These are phyloP conservation scores for Zhuqinia jingwanae DNA, from an alignment of 2,888 invertebrate genomes.

Conservation along the genomic window DNA sequence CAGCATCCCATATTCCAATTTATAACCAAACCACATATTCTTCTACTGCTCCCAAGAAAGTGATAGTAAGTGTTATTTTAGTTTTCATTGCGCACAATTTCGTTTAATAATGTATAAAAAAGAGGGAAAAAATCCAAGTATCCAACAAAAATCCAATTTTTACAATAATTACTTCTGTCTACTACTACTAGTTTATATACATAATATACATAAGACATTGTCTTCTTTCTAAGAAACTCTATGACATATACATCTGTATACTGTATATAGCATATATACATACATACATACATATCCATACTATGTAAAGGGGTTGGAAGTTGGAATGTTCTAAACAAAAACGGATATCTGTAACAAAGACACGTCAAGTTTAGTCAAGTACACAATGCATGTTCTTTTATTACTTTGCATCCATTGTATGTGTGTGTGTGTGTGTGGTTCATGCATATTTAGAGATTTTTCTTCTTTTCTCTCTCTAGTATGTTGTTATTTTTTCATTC, in stretches of 20 bases:
- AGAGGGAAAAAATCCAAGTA: neutral
- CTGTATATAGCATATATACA: neutral
- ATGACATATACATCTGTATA: neutral
- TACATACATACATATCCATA: no score
- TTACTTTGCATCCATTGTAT: neutral
- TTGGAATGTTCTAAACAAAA: neutral
- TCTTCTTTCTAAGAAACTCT: neutral
- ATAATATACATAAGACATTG: no score
- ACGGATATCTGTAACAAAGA: neutral
- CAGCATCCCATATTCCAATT: no score
- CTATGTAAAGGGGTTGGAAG: no score
- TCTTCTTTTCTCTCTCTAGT: no score
- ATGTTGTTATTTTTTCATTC: slow-evolving; percentile 27
- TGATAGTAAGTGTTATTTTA: neutral
- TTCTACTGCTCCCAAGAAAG: neutral
- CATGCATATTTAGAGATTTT: slow-evolving; percentile 27
- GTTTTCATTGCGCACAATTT: no score
- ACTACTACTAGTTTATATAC: neutral
- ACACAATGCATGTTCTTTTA: neutral
- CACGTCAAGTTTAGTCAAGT: slow-evolving; percentile 20
- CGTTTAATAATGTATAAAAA: neutral
- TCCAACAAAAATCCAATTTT: slow-evolving; percentile 4
- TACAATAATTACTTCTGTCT: neutral
- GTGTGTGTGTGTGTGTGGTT: neutral
- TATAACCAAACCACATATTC: no score